Base-by-base conservation (phyloP, 2,797 vertebrate genomes). In the Nasua narica region DNA sequence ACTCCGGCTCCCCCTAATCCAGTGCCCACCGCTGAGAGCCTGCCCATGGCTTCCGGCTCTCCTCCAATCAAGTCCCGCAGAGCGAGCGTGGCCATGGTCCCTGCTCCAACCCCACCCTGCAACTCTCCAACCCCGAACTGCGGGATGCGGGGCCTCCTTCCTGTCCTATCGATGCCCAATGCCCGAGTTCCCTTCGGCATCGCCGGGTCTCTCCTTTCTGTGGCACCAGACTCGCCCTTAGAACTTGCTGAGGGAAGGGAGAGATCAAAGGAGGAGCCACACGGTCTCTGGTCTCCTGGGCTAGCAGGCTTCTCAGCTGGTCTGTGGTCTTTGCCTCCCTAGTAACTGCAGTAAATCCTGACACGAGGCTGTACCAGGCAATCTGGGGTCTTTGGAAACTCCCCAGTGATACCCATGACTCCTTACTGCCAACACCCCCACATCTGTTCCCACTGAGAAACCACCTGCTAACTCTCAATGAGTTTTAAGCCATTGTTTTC, bases 71-170 rank as follows among this genome's bases (percentile, higher is more conserved):
- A 62, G n/a, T 81, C 76, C 27, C 29, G 1, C 10, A 29, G 32
- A 35, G 13, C 23, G 27, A 50, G 4, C 3, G 0, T 7, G 0
- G 21, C 5, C 37, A 0, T 18, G 29, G 6, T 70, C 25, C 70
- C 77, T 25, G 16, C 37, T 52, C 6, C 32, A 27, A 18, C 77
- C 40, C 23, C 65, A 25, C 23, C 27, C 11, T 56, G 35, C 4
- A 14, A 13, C 18, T 43, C 16, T 7, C n/a, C 2, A 14, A 27
- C 0, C 0, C 29, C 3, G 5, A 10, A 10, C n/a, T 14, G 6
- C 40, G 40, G 52, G 46, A 58, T 3, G 52, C 19, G 0, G 1
- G 50, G 9, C 14, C 52, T 65, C 37, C 11, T 46, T 56, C 65
- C 46, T 40, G 7, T 11, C 3, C 52, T 56, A 18, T 13, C 25